Base-by-base conservation (phyloP, 2,797 vertebrate genomes). In the Eremophila alpestris region DNA sequence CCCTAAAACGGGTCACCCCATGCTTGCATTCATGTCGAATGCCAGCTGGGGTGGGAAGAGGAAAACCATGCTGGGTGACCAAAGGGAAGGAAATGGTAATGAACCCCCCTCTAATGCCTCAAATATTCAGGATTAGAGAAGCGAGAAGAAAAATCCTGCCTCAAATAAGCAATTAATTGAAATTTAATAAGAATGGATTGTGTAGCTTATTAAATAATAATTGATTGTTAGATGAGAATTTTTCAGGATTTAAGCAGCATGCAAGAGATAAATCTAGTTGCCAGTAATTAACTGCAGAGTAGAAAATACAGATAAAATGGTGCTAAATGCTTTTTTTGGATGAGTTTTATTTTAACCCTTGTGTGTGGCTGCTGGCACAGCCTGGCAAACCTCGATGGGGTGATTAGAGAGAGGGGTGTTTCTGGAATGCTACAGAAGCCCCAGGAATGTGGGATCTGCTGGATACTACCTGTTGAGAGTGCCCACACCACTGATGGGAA, bases 131-230 rank as follows among this genome's bases (percentile, higher is more conserved):
- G 82, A 83, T 93, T 96, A 91, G 80, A 67, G 86, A 83, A 89
- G 75, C 16, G 10, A 93, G 80, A 59, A 91, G 80, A 84, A 93
- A 94, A 90, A 89, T 75, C 77, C 55, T 88, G 87, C 82, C 64
- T 89, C 81, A 91, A 85, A 94, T 95, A 95, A 96, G 95, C 85
- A 96, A 92, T 95, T 96, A 97, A 96, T 93, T 93, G 90, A 93
- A 97, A 96, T 90, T 84, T 95, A 97, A 90, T 94, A 94, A 97
- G 94, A 92, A 94, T 32, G 69, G 83, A 83, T 95, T 93, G 89
- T 86, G 89, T 76, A 89, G 91, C 93, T 95, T 96, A 97, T 97
- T 96, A 93, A 95, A 96, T 95, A 96, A 95, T 96, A 95, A 97
- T 96, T 97, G 95, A 95, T 96, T 83, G 80, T 94, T 96, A 96